These are phyloP conservation scores for Trichechus manatus DNA, from an alignment of 2,113 vertebrate genomes.

Conservation along the genomic window DNA sequence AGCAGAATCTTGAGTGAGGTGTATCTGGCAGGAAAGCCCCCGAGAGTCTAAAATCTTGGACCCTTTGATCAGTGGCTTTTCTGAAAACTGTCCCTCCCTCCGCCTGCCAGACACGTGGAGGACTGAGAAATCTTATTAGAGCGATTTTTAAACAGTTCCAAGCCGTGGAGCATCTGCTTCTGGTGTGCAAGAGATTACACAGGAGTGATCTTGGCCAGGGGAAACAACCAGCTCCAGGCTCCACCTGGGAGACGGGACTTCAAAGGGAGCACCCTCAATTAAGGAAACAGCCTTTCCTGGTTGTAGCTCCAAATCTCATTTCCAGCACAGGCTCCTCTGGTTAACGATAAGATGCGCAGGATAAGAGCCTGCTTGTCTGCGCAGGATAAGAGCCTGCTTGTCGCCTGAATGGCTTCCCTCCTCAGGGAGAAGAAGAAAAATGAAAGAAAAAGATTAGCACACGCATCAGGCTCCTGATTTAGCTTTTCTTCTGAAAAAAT, in stretches of 20 bases:
- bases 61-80: constrained; percentile 65
- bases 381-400: constrained; percentile 66
- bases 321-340: constrained; percentile 61
- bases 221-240: constrained; percentile 54
- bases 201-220: constrained; percentile 36
- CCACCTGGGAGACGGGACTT: constrained; percentile 58
- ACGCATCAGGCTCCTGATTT: constrained; percentile 1
- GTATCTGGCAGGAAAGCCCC: background rate
- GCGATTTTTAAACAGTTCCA: constrained; percentile 43
- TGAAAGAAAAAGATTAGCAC: constrained; percentile 44
- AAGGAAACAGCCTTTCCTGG: constrained; percentile 72
- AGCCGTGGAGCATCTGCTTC: constrained; percentile 54
- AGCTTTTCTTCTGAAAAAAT: constrained; percentile 21
- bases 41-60: background rate
- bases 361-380: constrained; percentile 66
- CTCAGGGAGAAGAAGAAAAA: background rate
- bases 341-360: constrained; percentile 68
- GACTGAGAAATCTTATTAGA: constrained; percentile 73
- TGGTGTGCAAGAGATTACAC: constrained; percentile 67
- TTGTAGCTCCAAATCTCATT: constrained; percentile 62
- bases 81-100: constrained; percentile 36
- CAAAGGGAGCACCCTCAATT: constrained; percentile 68
- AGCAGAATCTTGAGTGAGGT: background rate
- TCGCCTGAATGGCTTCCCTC: constrained; percentile 76
- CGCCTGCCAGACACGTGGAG: background rate